Base-by-base conservation (phyloP, 2,113 vertebrate genomes). In the Phalacrocorax carbo region DNA sequence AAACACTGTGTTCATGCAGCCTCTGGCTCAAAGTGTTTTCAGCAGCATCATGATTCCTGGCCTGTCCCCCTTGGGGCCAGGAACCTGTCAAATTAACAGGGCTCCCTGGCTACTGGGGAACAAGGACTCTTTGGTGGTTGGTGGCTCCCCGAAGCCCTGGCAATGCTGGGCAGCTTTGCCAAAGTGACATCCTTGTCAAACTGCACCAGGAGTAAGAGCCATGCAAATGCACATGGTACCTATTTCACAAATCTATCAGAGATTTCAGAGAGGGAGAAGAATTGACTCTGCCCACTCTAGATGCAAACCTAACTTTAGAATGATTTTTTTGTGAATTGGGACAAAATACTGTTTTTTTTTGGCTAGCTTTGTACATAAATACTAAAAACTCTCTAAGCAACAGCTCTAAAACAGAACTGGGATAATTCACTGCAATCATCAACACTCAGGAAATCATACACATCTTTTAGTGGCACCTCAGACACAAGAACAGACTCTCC, bases 391-490 rank as follows among this genome's bases (percentile, higher is more conserved):
- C 95, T 91, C 93, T 38, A 81, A 89, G 93, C 83, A 85, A 91
- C 78, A 71, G 58, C 75, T 94, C 77, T 93, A 66, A 94, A 96
- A 51, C 44, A 73, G 65, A 91, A 68, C 70, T 85, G 77, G 81
- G 91, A 93, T 94, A 95, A 94, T 94, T 91, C 75, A 89, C 62
- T 13, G 7, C 77, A 81, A 68, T 90, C 83, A 90, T 93, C 95
- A 94, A 69, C 81, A 77, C 46, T 85, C 89, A 95, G 86, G 91
- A 97, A 97, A 97, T 91, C 82, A 6, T 91, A 97, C 49, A 84
- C 81, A 82, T 94, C 81, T 85, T 86, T 94, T 97, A 95, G 96
- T 95, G 93, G 93, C 89, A 97, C 91, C 93, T 95, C 95, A 97
- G 95, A 97, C 91, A 96, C 86, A 94, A 68, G 92, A 84, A 7